Percentiles rank a stretch among this genome's conserved stretches.
phyloP scores from a whole-genome alignment of 2,888 invertebrate species.

The Herminia tarsipennalis region DNA sequence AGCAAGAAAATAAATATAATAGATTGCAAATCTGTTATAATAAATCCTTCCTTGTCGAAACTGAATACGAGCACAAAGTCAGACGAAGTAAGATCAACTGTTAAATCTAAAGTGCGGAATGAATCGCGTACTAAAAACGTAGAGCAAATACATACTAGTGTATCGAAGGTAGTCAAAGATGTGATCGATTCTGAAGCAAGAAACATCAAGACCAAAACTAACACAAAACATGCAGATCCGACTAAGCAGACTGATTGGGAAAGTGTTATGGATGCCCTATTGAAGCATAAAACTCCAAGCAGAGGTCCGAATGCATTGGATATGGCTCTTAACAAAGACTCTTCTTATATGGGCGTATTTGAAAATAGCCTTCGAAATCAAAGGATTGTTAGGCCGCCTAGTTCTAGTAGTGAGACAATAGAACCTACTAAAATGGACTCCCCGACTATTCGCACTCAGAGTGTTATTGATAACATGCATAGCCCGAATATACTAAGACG shows the following conservation, averaged over 20 bases:
- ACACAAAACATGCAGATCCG: not conserved
- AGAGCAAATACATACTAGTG: constrained; percentile 12
- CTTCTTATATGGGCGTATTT: constrained; percentile 44
- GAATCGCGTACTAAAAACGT: constrained; percentile 20
- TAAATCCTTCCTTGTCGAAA: constrained; percentile 11
- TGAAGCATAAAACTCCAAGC: constrained; percentile 71
- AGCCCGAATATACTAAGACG: constrained; percentile 7
- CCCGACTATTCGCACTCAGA: no score
- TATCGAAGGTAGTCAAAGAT: constrained; percentile 25
- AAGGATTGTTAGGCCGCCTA: constrained; percentile 21
- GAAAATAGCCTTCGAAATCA: constrained; percentile 45
- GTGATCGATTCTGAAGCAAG: constrained; percentile 23
- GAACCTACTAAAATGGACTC: constrained; percentile 1
- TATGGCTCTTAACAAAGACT: constrained; percentile 60
- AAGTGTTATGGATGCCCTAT: constrained; percentile 68
- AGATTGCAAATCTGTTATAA: constrained; percentile 7
- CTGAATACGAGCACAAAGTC: constrained; percentile 17
- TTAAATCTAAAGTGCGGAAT: constrained; percentile 32
- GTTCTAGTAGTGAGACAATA: constrained; percentile 8
- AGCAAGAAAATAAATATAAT: constrained; percentile 16
- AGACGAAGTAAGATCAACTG: constrained; percentile 13
- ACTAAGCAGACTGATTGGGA: constrained; percentile 60
- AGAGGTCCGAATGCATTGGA: constrained; percentile 70
- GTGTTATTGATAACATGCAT: not conserved
- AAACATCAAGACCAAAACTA: constrained; percentile 8